phyloP scores from a whole-genome alignment of 2,797 vertebrate genomes.

The Malurus splendens region DNA sequence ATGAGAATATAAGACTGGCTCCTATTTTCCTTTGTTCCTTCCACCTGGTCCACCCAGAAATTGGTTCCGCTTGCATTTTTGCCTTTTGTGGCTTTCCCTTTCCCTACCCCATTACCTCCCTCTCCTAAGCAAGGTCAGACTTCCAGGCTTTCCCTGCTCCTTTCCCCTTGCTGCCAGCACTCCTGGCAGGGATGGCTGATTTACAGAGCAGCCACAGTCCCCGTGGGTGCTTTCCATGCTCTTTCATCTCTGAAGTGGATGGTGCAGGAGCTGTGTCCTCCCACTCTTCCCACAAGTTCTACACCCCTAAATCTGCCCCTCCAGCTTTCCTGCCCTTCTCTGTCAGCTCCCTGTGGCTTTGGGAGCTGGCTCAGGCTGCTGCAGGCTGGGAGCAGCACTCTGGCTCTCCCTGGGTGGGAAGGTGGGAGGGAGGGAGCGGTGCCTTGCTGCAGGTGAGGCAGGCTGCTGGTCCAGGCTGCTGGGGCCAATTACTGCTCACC shows the following conservation, averaged over 20 bases:
- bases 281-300: not conserved
- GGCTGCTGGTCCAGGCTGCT: not conserved
- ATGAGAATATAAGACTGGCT: rapidly evolving
- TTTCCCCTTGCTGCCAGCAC: not conserved
- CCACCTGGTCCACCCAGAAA: not conserved
- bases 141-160: not conserved
- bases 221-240: rapidly evolving
- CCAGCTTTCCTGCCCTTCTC: not conserved
- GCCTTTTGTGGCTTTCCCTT: not conserved
- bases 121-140: not conserved
- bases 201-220: not conserved
- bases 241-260: not conserved
- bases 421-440: not conserved
- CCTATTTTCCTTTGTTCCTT: not conserved
- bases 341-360: not conserved
- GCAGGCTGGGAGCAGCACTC: not conserved
- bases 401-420: not conserved
- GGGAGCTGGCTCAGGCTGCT: not conserved
- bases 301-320: not conserved
- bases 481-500: not conserved
- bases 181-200: not conserved
- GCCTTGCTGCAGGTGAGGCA: not conserved
- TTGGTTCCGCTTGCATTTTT: not conserved
- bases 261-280: not conserved
- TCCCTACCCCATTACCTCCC: not conserved